Evolutionary conservation across 2,797 vertebrate species (phyloP), one percentile per base, ranked within the genome.

Genomic region (Hoplostethus mediterraneus): DNA sequence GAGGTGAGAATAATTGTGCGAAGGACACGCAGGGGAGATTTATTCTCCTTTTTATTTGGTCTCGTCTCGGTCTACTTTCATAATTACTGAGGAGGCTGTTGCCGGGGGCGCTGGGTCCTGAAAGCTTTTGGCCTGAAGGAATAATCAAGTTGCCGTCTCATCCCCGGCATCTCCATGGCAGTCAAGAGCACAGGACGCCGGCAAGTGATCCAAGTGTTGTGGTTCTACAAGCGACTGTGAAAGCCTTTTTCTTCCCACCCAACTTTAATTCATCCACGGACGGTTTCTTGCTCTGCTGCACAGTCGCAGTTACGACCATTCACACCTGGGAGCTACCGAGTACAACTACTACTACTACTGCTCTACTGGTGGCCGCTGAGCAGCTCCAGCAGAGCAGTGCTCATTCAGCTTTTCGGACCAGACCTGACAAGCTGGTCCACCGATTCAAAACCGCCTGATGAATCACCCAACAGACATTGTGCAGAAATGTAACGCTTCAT

Each of bases 141-240:
- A 87, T 88, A 90, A 92, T 92, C 89, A 90, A 89, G 82, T 69
- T 52, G 0, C 84, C 75, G 71, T 84, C 71, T 89, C 85, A 79
- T 87, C 85, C 75, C 58, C 2, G 70, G 67, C 73, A 88, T 87
- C 84, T 83, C 80, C 70, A 21, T 14, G 33, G 54, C 14, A 33
- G 12, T 14, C 3, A n/a, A 55, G 73, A 70, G 72, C 28, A 71
- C 60, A 57, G 55, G 70, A 40, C 62, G 60, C 65, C n/a, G n/a
- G n/a, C n/a, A n/a, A n/a, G n/a, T n/a, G n/a, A n/a, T n/a, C n/a
- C n/a, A n/a, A n/a, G n/a, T 56, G 82, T 49, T 3, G 73, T 71
- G 78, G 86, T 71, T 42, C 49, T 77, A 55, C 12, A 61, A 61
- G 56, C 56, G 59, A 70, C 58, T 55, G 67, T 52, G 55, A 67